These are phyloP conservation scores for Elysia chlorotica DNA, from an alignment of 1,140 invertebrate species.

Conservation along the genomic window DNA sequence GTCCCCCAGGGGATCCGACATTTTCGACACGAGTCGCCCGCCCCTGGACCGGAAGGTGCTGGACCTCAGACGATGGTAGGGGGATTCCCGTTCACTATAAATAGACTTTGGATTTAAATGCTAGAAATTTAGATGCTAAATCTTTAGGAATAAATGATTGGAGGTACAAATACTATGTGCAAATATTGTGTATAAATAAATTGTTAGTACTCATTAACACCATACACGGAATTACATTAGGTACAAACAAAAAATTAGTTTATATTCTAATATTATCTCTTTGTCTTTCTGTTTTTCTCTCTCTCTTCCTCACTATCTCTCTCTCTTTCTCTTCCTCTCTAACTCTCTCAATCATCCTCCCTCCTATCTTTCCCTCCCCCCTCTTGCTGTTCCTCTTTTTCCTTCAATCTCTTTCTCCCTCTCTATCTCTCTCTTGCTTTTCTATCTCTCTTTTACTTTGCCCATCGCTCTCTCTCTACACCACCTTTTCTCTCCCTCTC, in stretches of 20 bases:
- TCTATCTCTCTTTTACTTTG: slow-evolving; percentile 8
- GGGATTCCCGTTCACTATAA: too few species aligned
- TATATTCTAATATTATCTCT: too few species aligned
- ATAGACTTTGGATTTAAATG: too few species aligned
- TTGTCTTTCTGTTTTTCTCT: background rate
- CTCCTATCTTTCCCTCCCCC: background rate
- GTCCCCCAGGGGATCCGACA: background rate
- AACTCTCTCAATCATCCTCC: too few species aligned
- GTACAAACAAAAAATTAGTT: too few species aligned
- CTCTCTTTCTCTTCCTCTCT: background rate
- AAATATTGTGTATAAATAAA: too few species aligned
- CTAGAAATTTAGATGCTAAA: too few species aligned
- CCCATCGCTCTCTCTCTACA: background rate
- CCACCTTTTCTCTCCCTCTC: background rate
- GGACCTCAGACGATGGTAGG: slow-evolving; percentile 13
- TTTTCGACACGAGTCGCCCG: background rate
- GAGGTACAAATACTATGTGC: too few species aligned
- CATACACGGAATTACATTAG: too few species aligned
- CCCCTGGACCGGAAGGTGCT: background rate
- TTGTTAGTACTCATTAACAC: too few species aligned
- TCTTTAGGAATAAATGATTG: too few species aligned
- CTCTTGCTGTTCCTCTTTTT: background rate
- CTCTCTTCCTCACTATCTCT: background rate
- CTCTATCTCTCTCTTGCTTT: background rate
- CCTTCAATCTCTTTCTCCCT: background rate